These are phyloP conservation scores for Crioceris asparagi DNA, from an alignment of 2,888 invertebrate species.

Conservation along the genomic window DNA sequence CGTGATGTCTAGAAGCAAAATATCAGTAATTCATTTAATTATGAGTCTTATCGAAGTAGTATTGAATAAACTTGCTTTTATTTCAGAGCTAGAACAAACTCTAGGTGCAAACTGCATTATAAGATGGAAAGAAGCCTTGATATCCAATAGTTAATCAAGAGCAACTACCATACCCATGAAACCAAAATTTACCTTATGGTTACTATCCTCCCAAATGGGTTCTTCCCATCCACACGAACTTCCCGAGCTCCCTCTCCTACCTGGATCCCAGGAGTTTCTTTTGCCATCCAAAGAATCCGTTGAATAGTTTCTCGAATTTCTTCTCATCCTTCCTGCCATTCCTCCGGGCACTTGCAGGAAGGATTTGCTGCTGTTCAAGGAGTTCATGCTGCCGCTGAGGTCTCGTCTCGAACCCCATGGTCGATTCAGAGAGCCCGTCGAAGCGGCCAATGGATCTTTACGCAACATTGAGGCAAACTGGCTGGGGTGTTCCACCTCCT, in stretches of 20 bases:
- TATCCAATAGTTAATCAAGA: no score
- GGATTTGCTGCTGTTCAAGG: conserved; percentile 27
- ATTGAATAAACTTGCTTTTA: no score
- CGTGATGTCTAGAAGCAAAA: no score
- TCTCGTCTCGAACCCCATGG: conserved; percentile 27
- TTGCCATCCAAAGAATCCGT: conserved; percentile 61
- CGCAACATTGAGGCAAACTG: conserved; percentile 58
- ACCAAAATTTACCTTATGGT: no score
- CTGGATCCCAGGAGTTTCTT: conserved; percentile 59
- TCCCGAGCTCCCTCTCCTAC: conserved; percentile 51
- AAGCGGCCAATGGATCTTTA: conserved; percentile 38
- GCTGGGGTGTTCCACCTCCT: conserved; percentile 58
- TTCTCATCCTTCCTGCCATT: conserved; percentile 38
- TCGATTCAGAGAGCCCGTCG: conserved; percentile 30
- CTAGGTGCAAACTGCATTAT: no score
- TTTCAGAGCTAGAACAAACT: no score
- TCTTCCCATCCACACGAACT: conserved; percentile 46
- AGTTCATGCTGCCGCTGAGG: conserved; percentile 27
- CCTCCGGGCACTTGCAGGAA: conserved; percentile 37
- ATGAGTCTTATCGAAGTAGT: no score
- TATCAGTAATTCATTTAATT: no score
- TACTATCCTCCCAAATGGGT: conserved; percentile 50
- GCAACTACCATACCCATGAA: no score
- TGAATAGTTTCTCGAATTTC: conserved; percentile 46
- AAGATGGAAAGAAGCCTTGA: no score